These are phyloP conservation scores for Leptopilina boulardi DNA, from an alignment of 1,140 invertebrate genomes.

Conservation along the genomic window DNA sequence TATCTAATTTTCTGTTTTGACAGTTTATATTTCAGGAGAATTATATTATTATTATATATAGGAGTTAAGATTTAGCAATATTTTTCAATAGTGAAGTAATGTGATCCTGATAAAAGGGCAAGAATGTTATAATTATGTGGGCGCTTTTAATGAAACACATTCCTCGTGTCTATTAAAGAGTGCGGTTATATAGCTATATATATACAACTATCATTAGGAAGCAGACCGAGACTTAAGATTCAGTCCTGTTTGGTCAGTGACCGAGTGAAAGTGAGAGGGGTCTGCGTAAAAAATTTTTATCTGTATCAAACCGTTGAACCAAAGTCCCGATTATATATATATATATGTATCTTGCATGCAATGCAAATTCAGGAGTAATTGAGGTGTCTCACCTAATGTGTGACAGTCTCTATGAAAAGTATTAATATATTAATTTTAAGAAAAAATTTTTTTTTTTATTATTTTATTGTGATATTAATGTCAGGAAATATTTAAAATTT, in stretches of 20 bases:
- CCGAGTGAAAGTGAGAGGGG: constrained; percentile 69
- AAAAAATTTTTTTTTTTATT: too few species aligned
- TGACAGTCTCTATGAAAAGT: too few species aligned
- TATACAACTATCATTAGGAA: constrained; percentile 48
- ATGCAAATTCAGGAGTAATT: constrained; percentile 26
- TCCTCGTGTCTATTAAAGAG: constrained; percentile 49
- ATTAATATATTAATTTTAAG: too few species aligned
- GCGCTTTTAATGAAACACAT: constrained; percentile 43
- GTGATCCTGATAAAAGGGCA: constrained; percentile 1
- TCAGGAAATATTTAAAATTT: too few species aligned
- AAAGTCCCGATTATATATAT: constrained; percentile 32
- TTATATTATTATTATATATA: too few species aligned
- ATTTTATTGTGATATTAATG: too few species aligned
- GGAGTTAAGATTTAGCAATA: not conserved
- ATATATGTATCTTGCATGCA: constrained; percentile 31
- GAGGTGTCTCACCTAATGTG: not conserved
- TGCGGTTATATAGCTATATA: constrained; percentile 37
- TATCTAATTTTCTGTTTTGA: constrained; percentile 22
- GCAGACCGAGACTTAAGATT: constrained; percentile 51
- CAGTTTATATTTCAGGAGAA: not conserved
- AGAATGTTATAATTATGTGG: not conserved
- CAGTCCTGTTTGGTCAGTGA: constrained; percentile 55
- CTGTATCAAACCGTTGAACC: constrained; percentile 49
- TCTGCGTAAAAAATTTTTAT: constrained; percentile 53
- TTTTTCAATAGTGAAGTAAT: not conserved